Evolutionary conservation across 1,140 invertebrate genomes (phyloP), one percentile per base, ranked within the genome.

Genomic region (Drosophila leontia): DNA sequence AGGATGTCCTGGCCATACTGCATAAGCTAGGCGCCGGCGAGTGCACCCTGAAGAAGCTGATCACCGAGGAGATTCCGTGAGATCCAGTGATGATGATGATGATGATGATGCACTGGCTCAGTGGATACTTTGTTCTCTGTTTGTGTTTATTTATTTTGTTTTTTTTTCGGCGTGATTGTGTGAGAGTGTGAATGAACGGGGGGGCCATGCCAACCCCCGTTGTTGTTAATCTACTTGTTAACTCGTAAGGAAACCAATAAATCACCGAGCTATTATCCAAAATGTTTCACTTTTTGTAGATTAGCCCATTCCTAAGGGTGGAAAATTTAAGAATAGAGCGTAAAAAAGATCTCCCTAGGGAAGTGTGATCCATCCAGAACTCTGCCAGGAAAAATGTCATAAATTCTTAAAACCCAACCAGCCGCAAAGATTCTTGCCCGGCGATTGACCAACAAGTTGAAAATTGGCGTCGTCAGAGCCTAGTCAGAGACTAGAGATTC

Each of bases 11-110:
- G 35, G 78, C 84, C 32, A 84, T 94, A 11, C 53, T 94, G n/a
- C 82, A 93, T 53, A 91, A 88, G 68, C 72, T 94, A 15, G 82
- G 85, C 11, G 91, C 92, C 12, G 93, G 93, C n/a, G 86, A 93
- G 65, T 92, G 92, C 69, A 93, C 93, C 59, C 80, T 94, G 17
- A 93, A 93, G 90, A 93, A 90, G 70, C 80, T 92, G n/a, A 92
- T 92, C 19, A 92, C 75, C 19, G 84, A 88, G 62, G 86, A 92
- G 65, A 92, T 91, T 37, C 78, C 82, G 58, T 87, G 61, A 80
- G 32, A 15, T 29, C 26, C 26, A 29, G 26, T 6, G 26, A 29
- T 29, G 26, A 29, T 4, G 8, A 17, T 19, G 17, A 45, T 41
- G 15, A 13, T 15, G 45, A 29, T 34, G 61, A n/a, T 63, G 41